A percentile compares a stretch with the other conserved stretches of the same genome.
Evolutionary conservation across 2,797 vertebrate genomes (phyloP).

Genomic region (Poecilia velifera): DNA sequence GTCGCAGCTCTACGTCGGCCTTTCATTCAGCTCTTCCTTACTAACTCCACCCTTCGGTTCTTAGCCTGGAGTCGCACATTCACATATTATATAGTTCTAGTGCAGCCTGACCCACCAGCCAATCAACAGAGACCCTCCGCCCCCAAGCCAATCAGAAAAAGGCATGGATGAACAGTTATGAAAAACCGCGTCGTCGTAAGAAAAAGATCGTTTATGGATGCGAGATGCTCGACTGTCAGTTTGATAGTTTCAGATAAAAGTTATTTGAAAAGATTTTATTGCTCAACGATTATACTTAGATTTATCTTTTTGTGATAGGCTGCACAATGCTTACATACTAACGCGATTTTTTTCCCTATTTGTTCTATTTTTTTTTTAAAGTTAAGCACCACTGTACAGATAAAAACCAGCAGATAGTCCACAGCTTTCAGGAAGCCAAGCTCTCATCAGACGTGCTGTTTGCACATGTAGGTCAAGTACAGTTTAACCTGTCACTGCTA

Average conservation of each 20-base stretch:
- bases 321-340: not conserved
- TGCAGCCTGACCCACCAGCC: not conserved
- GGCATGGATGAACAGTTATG: not conserved
- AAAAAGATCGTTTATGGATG: conserved; percentile 23
- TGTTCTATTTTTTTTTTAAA: not conserved
- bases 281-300: not conserved
- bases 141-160: conserved; percentile 41
- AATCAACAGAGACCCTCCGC: conserved; percentile 30
- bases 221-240: not conserved
- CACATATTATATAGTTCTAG: conserved; percentile 12
- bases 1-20: not conserved
- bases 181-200: not conserved
- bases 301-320: not conserved
- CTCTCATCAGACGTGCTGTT: not conserved
- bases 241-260: not conserved
- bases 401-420: not conserved
- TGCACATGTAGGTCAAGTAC: conserved; percentile 1
- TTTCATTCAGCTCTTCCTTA: fast-evolving
- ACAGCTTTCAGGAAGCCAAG: not conserved
- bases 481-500: not conserved
- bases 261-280: not conserved
- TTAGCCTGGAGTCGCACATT: not conserved
- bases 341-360: not conserved
- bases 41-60: not conserved
- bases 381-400: not conserved